A percentile compares a stretch with the other conserved stretches of the same genome.
These are phyloP conservation scores for Atherix ibis DNA, from an alignment of 2,888 invertebrate species.

Conservation along the genomic window DNA sequence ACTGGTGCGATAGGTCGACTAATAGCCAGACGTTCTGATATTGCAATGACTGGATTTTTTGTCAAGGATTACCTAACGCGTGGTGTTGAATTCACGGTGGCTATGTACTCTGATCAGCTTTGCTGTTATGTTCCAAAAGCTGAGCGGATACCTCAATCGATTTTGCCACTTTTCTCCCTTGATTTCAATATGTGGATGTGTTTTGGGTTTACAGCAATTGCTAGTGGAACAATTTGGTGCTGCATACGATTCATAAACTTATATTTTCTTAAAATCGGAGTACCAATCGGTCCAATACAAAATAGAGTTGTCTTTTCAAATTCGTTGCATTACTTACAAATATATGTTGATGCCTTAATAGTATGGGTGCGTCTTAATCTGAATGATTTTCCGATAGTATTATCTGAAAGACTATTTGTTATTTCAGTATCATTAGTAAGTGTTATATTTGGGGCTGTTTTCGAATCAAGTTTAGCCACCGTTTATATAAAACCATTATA, in stretches of 20 bases:
- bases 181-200: constrained; percentile 25
- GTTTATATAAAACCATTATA: constrained; percentile 29
- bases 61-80: constrained; percentile 30
- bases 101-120: constrained; percentile 28
- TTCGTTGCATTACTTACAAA: constrained; percentile 15
- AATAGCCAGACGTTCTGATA: constrained; percentile 24
- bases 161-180: constrained; percentile 28
- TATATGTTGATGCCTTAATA: constrained; percentile 26
- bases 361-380: constrained; percentile 27
- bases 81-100: constrained; percentile 25
- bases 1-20: constrained; percentile 28
- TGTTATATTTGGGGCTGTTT: constrained; percentile 29
- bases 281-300: not conserved
- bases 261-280: not conserved
- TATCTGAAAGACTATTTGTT: constrained; percentile 28
- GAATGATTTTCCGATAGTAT: constrained; percentile 23
- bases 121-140: constrained; percentile 32
- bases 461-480: constrained; percentile 32
- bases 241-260: constrained; percentile 12
- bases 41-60: constrained; percentile 29
- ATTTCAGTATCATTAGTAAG: constrained; percentile 27
- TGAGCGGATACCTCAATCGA: constrained; percentile 27
- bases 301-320: not conserved
- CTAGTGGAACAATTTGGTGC: constrained; percentile 22
- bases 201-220: constrained; percentile 17